A percentile compares a stretch with the other conserved stretches of the same genome.
These are phyloP conservation scores for Gymnosoma rotundatum DNA, from an alignment of 2,888 invertebrate species.

Conservation along the genomic window DNA sequence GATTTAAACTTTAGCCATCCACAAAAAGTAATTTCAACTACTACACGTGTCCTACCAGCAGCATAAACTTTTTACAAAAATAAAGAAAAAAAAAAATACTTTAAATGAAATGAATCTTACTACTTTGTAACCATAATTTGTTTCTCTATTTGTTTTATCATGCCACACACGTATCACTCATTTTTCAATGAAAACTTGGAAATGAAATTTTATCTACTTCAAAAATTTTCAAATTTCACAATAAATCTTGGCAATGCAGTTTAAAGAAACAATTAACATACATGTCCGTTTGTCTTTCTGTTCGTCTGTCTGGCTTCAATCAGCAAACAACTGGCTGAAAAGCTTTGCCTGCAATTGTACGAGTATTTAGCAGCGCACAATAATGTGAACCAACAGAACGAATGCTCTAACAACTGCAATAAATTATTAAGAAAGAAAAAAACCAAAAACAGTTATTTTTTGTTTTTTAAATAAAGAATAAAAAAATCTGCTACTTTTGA, in stretches of 20 bases:
- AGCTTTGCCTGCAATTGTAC: constrained; percentile 13
- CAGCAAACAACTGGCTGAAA: neutral
- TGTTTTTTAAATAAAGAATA: constrained; percentile 41
- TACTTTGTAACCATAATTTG: constrained; percentile 44
- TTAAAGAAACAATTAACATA: constrained; percentile 68
- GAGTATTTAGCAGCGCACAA: constrained; percentile 21
- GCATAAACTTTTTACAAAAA: constrained; percentile 10
- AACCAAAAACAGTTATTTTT: neutral
- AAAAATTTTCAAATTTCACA: constrained; percentile 64
- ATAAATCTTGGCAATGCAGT: constrained; percentile 70
- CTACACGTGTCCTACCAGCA: constrained; percentile 8
- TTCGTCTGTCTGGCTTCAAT: neutral
- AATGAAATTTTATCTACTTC: constrained; percentile 50
- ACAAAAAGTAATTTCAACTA: neutral
- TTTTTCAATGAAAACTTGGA: constrained; percentile 35
- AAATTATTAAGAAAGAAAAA: constrained; percentile 40
- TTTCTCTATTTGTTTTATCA: constrained; percentile 52
- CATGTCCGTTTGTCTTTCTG: constrained; percentile 32
- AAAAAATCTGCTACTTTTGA: constrained; percentile 1
- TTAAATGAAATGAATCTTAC: constrained; percentile 30
- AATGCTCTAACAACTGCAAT: constrained; percentile 33
- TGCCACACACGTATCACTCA: constrained; percentile 60
- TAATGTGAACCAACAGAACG: constrained; percentile 13
- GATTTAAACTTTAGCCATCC: no score
- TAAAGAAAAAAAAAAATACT: constrained; percentile 4